Conservation (phyloP, 2,888 invertebrate species). For the Pterobdella sp. region DNA sequence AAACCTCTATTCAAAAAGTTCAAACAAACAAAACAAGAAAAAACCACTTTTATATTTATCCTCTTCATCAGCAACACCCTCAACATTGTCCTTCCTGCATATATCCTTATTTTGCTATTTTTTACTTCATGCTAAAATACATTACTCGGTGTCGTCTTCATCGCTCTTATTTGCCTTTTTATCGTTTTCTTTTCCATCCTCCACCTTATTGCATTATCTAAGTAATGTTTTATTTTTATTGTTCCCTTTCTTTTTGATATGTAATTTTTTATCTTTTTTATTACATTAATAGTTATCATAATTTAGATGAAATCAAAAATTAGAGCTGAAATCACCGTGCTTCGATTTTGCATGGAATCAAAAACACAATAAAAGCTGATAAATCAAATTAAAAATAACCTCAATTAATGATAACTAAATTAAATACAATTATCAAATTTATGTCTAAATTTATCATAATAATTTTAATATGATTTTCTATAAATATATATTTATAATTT, state of each 20-base stretch:
- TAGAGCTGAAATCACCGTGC: no score
- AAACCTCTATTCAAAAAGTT: background rate
- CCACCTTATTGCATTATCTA: background rate
- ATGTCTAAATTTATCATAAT: background rate
- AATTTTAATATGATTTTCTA: background rate
- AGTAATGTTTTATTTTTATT: background rate
- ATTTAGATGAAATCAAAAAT: background rate
- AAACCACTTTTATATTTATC: background rate
- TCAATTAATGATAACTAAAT: no score
- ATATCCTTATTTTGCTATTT: background rate
- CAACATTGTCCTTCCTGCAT: background rate
- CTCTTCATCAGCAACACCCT: background rate
- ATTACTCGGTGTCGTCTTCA: background rate
- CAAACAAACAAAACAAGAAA: background rate
- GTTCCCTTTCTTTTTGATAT: background rate
- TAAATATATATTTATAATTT: background rate
- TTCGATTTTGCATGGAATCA: no score
- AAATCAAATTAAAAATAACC: no score
- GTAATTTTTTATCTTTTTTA: background rate
- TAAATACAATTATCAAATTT: no score
- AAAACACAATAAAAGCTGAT: no score
- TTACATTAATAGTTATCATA: background rate
- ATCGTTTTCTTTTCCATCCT: background rate
- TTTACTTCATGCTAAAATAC: background rate
- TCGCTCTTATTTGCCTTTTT: background rate